A percentile compares a stretch with the other conserved stretches of the same genome.
Conservation (phyloP, 1,140 invertebrate genomes). For the Drosophila bocqueti region DNA sequence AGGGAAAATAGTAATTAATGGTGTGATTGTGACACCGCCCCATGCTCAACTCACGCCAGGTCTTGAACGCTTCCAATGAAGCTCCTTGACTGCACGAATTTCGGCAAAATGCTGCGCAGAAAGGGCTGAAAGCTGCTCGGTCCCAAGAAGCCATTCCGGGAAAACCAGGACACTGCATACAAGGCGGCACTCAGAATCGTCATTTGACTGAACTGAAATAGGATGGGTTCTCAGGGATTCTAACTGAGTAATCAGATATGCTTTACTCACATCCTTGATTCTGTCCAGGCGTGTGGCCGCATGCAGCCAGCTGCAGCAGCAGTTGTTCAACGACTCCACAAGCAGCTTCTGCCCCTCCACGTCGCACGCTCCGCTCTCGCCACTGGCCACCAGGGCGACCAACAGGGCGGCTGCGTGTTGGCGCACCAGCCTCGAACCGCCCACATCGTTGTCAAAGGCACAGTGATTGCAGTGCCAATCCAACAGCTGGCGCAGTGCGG, state of each 20-base stretch:
- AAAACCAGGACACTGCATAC: conserved; percentile 70
- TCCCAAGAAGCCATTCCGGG: conserved; percentile 41
- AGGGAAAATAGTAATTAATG: conserved; percentile 49
- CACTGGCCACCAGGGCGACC: conserved; percentile 62
- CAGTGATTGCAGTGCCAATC: conserved; percentile 84
- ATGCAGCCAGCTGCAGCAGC: conserved; percentile 79
- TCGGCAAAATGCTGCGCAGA: conserved; percentile 59
- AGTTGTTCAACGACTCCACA: conserved; percentile 69
- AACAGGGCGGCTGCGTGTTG: conserved; percentile 82
- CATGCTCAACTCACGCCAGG: conserved; percentile 58
- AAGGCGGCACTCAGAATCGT: conserved; percentile 63
- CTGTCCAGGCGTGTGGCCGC: conserved; percentile 40
- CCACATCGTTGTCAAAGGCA: conserved; percentile 59
- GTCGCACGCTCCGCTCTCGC: conserved; percentile 62
- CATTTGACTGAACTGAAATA: conserved; percentile 69
- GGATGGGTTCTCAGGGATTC: background rate
- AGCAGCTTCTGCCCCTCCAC: conserved; percentile 59
- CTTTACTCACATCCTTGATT: conserved; percentile 68
- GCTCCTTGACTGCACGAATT: conserved; percentile 63
- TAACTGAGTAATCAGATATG: too few relatives aligned
- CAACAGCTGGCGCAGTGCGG: conserved; percentile 75
- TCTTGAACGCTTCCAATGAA: conserved; percentile 60
- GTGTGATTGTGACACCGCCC: conserved; percentile 10
- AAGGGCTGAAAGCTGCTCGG: conserved; percentile 49
- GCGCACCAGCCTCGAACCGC: conserved; percentile 69